phyloP scores from a whole-genome alignment of 2,113 vertebrate species.

The Orycteropus afer region DNA sequence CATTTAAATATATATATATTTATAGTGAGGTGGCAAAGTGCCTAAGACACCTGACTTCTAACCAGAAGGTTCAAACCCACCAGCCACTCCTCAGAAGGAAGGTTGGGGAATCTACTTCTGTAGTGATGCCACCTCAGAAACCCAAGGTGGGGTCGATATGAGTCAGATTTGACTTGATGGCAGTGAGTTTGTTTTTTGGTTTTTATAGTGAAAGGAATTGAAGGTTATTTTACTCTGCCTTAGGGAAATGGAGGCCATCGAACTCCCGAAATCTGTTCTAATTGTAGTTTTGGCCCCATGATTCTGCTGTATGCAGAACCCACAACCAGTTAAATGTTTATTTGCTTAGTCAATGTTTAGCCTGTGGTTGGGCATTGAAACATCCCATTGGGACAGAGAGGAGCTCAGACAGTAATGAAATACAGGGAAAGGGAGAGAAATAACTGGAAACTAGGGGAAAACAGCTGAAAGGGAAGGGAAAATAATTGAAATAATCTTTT shows the following conservation, averaged over 20 bases:
- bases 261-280: neutral
- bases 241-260: neutral
- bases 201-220: neutral
- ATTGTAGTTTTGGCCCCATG: neutral
- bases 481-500: neutral
- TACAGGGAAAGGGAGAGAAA: neutral
- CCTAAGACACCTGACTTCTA: too few relatives aligned
- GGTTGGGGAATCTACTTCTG: too few relatives aligned
- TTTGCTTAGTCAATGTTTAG: constrained; percentile 70
- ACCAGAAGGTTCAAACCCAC: too few relatives aligned
- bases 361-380: constrained; percentile 45
- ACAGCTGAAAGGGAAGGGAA: neutral
- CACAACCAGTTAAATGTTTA: constrained; percentile 45
- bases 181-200: too few relatives aligned
- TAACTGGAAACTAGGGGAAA: neutral
- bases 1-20: neutral
- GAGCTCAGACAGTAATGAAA: neutral
- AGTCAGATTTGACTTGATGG: too few relatives aligned
- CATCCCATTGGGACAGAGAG: neutral
- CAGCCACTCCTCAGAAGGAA: too few relatives aligned
- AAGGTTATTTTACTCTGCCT: neutral
- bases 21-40: too few relatives aligned
- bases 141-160: too few relatives aligned
- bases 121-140: too few relatives aligned
- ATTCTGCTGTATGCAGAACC: neutral